These are phyloP conservation scores for Hydractinia symbiolongicarpus DNA, from an alignment of 30 jellyfish, hydroid and myxozoan genomes.

Conservation along the genomic window DNA sequence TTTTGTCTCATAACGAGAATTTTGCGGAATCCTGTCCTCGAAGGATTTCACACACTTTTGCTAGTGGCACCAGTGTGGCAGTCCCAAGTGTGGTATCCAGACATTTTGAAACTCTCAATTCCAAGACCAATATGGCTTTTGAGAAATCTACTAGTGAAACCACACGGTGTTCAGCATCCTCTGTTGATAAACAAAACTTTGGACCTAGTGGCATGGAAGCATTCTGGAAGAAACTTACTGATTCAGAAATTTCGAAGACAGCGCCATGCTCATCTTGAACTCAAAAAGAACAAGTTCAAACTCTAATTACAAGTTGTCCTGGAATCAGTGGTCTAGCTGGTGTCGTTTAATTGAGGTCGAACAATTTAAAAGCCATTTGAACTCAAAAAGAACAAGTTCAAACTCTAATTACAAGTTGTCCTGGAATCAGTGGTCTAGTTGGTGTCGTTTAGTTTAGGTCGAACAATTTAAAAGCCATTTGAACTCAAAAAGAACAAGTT, in stretches of 20 bases:
- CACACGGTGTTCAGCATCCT: too few relatives aligned
- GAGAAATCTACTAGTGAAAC: too few relatives aligned
- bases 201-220: neutral
- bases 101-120: neutral
- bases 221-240: neutral
- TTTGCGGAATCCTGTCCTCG: neutral
- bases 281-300: neutral
- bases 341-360: neutral
- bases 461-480: too few relatives aligned
- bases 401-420: neutral
- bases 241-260: conserved; percentile 2
- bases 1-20: neutral
- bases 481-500: neutral
- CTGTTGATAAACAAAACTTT: too few relatives aligned
- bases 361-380: too few relatives aligned
- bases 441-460: neutral
- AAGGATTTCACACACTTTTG: neutral
- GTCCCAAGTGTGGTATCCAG: neutral
- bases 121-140: neutral
- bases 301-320: neutral
- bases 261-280: neutral
- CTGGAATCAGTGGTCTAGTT: neutral
- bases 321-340: neutral
- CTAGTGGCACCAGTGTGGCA: neutral
- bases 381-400: conserved; percentile 1